Evolutionary conservation across 2,797 vertebrate species (phyloP).

Genomic region (Melanotaenia boesemani): DNA sequence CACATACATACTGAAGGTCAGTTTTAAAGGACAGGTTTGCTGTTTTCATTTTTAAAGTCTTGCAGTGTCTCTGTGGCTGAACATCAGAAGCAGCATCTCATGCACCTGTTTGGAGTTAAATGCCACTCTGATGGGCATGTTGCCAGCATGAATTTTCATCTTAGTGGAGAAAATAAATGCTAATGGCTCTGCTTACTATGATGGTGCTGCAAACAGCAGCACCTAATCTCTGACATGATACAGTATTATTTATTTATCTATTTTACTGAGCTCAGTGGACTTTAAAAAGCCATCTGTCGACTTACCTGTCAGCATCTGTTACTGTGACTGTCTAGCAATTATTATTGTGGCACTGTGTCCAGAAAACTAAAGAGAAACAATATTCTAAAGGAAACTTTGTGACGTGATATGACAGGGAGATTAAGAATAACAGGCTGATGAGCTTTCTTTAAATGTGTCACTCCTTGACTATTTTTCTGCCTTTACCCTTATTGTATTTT

Average conservation of each 20-base stretch:
- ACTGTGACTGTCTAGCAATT: conserved; percentile 57
- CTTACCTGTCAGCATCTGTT: conserved; percentile 74
- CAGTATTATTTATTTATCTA: conserved; percentile 56
- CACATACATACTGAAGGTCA: conserved; percentile 59
- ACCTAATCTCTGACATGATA: conserved; percentile 64
- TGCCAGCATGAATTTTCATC: conserved; percentile 61
- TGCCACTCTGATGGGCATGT: conserved; percentile 51
- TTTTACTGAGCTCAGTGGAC: conserved; percentile 53
- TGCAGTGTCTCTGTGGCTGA: conserved; percentile 48
- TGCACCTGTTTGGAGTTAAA: conserved; percentile 70
- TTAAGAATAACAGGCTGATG: conserved; percentile 52
- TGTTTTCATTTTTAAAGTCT: conserved; percentile 55
- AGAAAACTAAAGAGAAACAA: conserved; percentile 34
- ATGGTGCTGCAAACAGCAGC: conserved; percentile 54
- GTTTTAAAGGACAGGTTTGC: conserved; percentile 67
- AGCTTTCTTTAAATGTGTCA: conserved; percentile 65
- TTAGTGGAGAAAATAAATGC: conserved; percentile 63
- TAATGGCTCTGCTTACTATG: conserved; percentile 54
- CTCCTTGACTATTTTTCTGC: conserved; percentile 52
- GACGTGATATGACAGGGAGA: conserved; percentile 56
- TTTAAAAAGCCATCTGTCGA: conserved; percentile 75
- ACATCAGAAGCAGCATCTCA: conserved; percentile 56
- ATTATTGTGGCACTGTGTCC: conserved; percentile 60
- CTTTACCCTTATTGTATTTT: conserved; percentile 45
- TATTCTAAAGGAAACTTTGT: conserved; percentile 56